Evolutionary conservation across 2,888 invertebrate genomes (phyloP).

Genomic region (Agrochola circellaris): DNA sequence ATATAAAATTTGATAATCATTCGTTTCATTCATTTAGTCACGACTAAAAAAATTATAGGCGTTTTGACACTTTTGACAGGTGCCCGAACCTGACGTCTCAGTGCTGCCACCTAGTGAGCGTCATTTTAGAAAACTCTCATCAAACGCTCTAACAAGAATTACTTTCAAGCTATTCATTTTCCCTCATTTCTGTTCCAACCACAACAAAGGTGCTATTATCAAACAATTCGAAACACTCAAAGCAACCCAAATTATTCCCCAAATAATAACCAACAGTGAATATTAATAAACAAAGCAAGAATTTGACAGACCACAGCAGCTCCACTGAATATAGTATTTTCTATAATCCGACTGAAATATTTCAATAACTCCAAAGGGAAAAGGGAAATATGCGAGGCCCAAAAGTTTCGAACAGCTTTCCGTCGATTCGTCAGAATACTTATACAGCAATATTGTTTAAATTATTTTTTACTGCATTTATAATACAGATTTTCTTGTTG

Average conservation of each 20-base stretch:
- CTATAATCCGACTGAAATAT: constrained; percentile 61
- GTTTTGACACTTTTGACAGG: no score
- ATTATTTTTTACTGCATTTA: constrained; percentile 14
- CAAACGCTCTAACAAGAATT: constrained; percentile 8
- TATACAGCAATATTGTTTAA: constrained; percentile 50
- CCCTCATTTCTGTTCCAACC: constrained; percentile 4
- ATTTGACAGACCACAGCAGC: constrained; percentile 56
- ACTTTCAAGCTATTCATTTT: neutral
- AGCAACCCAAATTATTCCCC: constrained; percentile 24
- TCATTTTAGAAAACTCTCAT: neutral
- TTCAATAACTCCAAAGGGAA: constrained; percentile 64
- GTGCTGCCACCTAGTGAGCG: no score
- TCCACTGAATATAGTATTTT: constrained; percentile 46
- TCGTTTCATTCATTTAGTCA: no score
- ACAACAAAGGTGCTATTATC: constrained; percentile 40
- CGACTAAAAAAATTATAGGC: no score
- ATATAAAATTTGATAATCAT: no score
- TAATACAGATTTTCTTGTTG: neutral
- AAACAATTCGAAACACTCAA: constrained; percentile 26
- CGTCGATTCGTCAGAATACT: constrained; percentile 61
- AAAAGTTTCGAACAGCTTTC: constrained; percentile 63
- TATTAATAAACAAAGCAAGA: constrained; percentile 45
- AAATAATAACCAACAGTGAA: constrained; percentile 35
- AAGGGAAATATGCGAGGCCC: constrained; percentile 63
- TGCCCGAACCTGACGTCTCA: no score